Evolutionary conservation across 2,888 invertebrate species (phyloP).

Genomic region (Spilarctia lutea): DNA sequence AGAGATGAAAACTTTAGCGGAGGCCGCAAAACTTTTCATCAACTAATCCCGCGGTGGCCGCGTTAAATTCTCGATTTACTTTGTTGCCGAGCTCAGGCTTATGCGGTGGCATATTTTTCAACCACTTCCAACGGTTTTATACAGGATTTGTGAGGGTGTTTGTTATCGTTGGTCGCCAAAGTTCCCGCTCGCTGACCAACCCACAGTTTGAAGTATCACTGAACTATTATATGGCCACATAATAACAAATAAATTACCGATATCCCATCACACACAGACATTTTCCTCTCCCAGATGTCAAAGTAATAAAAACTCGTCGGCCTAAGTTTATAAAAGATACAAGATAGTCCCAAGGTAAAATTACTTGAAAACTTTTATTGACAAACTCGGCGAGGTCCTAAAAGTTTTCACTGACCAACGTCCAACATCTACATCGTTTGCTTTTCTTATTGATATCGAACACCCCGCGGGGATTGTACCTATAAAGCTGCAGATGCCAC

Average conservation of each 20-base stretch:
- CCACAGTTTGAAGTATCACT: conserved; percentile 33
- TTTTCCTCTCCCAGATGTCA: conserved; percentile 51
- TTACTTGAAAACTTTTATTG: conserved; percentile 80
- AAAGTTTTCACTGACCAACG: conserved; percentile 75
- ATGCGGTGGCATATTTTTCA: conserved; percentile 80
- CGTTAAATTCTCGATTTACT: conserved; percentile 83
- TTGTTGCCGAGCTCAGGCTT: conserved; percentile 76
- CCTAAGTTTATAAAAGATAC: conserved; percentile 70
- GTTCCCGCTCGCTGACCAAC: conserved; percentile 49
- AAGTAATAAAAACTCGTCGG: conserved; percentile 63
- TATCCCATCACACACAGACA: conserved; percentile 24
- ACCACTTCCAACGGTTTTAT: conserved; percentile 71
- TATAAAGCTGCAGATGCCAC: conserved; percentile 69
- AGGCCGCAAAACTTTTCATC: conserved; percentile 73
- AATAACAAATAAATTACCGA: conserved; percentile 47
- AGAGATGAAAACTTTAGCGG: conserved; percentile 79
- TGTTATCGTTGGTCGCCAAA: conserved; percentile 75
- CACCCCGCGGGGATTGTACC: conserved; percentile 57
- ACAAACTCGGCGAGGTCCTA: conserved; percentile 68
- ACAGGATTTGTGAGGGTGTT: conserved; percentile 72
- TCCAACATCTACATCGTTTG: conserved; percentile 70
- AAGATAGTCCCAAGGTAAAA: conserved; percentile 72
- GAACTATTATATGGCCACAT: conserved; percentile 22
- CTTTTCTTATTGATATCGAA: conserved; percentile 76
- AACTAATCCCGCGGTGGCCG: conserved; percentile 78